Evolutionary conservation across 2,113 vertebrate species (phyloP).

Genomic region (Pteruthius melanotis): DNA sequence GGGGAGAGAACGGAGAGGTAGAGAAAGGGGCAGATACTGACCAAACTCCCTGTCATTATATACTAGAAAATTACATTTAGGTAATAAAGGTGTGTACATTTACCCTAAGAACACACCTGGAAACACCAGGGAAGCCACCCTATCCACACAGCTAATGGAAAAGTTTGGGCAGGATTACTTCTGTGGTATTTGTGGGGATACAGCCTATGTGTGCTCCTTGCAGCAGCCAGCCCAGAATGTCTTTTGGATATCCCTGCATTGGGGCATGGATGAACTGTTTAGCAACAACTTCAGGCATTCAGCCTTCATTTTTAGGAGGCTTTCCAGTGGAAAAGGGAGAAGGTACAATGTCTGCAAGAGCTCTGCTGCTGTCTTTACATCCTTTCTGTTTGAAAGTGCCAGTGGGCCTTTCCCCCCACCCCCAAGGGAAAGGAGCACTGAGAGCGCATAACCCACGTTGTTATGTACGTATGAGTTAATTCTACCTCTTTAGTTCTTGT

Average conservation of each 20-base stretch:
- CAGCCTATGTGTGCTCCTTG: not conserved
- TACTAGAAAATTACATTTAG: not conserved
- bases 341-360: not conserved
- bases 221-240: not conserved
- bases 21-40: not conserved
- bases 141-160: not conserved
- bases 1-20: not conserved
- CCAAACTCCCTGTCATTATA: not conserved
- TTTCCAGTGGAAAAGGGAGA: not conserved
- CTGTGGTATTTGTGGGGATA: not conserved
- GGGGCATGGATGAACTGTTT: not conserved
- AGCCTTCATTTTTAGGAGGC: not conserved
- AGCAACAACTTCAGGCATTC: not conserved
- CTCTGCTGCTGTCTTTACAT: not conserved
- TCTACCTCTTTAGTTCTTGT: constrained; percentile 50
- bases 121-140: not conserved
- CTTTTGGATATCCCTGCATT: not conserved
- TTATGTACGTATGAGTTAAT: constrained; percentile 49
- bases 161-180: not conserved
- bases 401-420: not conserved
- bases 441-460: not conserved
- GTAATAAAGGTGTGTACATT: not conserved
- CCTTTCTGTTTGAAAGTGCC: not conserved
- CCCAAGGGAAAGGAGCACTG: not conserved
- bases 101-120: not conserved